These are phyloP conservation scores for Chironomus tentans DNA, from an alignment of 2,888 invertebrate species.

Conservation along the genomic window DNA sequence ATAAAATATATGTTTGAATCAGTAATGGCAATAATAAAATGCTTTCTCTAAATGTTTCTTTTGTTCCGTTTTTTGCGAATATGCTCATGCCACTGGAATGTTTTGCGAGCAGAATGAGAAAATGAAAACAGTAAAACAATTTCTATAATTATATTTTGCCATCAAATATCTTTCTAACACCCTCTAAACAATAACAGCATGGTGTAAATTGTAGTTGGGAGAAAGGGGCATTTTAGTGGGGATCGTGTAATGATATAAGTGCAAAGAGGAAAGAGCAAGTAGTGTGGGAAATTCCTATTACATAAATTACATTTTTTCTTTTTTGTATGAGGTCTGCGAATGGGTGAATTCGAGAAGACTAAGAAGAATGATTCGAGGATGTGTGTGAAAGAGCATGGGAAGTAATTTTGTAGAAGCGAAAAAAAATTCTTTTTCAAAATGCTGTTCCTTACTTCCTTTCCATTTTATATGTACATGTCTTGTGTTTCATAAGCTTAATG, in stretches of 20 bases:
- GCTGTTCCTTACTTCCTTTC: no score
- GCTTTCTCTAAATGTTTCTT: no score
- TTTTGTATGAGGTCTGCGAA: background rate
- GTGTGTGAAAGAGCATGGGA: background rate
- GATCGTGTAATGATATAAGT: background rate
- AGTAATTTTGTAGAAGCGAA: background rate
- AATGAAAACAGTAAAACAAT: slow-evolving; percentile 18
- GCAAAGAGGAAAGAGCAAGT: background rate
- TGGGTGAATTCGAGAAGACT: background rate
- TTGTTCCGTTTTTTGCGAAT: no score
- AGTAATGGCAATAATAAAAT: no score
- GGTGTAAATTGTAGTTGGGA: background rate
- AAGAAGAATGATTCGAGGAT: background rate
- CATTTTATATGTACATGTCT: background rate
- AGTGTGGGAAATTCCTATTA: slow-evolving; percentile 20
- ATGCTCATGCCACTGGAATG: no score
- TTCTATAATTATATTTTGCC: slow-evolving; percentile 26
- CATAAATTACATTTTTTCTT: slow-evolving; percentile 19
- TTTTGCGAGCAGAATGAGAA: background rate
- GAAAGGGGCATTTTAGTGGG: background rate
- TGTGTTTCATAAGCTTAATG: slow-evolving; percentile 15
- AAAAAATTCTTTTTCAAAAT: background rate
- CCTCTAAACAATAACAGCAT: background rate
- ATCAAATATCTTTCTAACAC: slow-evolving; percentile 5
- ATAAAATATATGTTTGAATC: no score